These are phyloP conservation scores for Paracyclopina nana DNA, from an alignment of 1,140 invertebrate genomes.

Conservation along the genomic window DNA sequence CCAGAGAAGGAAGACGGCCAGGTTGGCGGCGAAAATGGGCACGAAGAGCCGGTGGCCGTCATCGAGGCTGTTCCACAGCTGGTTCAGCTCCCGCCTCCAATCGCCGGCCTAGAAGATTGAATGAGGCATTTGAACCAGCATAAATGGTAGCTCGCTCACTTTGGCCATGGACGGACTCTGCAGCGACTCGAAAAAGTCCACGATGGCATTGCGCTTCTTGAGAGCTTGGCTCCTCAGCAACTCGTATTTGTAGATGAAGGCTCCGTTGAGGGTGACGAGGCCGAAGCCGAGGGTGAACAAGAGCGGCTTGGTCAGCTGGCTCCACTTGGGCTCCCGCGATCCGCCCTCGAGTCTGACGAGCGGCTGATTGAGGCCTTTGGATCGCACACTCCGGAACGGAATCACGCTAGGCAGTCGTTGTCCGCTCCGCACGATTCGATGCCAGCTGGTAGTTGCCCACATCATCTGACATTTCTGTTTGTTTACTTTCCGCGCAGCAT, in stretches of 20 bases:
- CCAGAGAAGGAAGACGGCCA: slow-evolving; percentile 63
- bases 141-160: no score
- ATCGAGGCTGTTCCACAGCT: slow-evolving; percentile 49
- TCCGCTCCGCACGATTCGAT: no score
- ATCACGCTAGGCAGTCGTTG: no score
- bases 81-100: slow-evolving; percentile 36
- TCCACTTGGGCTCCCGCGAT: no score
- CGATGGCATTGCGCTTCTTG: slow-evolving; percentile 24
- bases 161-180: slow-evolving; percentile 19
- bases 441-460: no score
- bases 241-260: slow-evolving; percentile 74
- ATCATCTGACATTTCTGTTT: no score
- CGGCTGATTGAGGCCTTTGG: no score
- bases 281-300: slow-evolving; percentile 32
- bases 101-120: no score
- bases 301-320: not conserved
- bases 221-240: slow-evolving; percentile 38
- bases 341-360: no score
- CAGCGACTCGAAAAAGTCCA: slow-evolving; percentile 15
- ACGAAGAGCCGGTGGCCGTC: slow-evolving; percentile 55
- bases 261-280: slow-evolving; percentile 44
- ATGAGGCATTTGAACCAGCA: no score
- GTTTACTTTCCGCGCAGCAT: no score
- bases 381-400: no score
- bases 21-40: slow-evolving; percentile 54